Percentiles rank a stretch among this genome's conserved stretches.
Conservation (phyloP, 2,113 vertebrate species). For the Oenanthe oenanthe region DNA sequence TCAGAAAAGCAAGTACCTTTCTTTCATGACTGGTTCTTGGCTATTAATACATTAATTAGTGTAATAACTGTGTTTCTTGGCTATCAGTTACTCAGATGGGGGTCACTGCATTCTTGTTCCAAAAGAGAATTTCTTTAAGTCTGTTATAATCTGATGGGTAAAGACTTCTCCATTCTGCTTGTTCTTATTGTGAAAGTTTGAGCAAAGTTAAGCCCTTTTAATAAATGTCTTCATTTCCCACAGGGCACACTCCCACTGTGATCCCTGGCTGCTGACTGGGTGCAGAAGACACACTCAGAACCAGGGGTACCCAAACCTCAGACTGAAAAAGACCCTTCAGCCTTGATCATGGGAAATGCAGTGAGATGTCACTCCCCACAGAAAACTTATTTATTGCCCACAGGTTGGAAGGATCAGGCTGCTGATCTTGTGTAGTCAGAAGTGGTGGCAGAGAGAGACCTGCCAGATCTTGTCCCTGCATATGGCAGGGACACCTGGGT, state of each 20-base stretch:
- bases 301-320: not conserved
- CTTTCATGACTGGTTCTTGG: not conserved
- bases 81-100: not conserved
- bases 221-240: not conserved
- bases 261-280: not conserved
- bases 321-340: not conserved
- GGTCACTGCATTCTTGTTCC: not conserved
- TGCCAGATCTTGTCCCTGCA: not conserved
- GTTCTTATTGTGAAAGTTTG: not conserved
- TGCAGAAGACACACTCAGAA: not conserved
- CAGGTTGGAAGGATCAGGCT: not conserved
- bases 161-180: not conserved
- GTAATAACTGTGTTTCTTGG: not conserved
- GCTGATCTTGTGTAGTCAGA: not conserved
- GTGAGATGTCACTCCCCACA: not conserved
- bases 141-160: not conserved
- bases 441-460: not conserved
- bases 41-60: slow-evolving; percentile 5
- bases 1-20: not conserved
- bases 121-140: not conserved
- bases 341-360: not conserved
- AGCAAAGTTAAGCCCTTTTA: not conserved
- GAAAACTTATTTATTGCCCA: not conserved
- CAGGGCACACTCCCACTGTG: not conserved
- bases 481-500: too few relatives aligned